These are phyloP conservation scores for Acanthopleura granulata DNA, from an alignment of 2,888 invertebrate genomes.

Conservation along the genomic window DNA sequence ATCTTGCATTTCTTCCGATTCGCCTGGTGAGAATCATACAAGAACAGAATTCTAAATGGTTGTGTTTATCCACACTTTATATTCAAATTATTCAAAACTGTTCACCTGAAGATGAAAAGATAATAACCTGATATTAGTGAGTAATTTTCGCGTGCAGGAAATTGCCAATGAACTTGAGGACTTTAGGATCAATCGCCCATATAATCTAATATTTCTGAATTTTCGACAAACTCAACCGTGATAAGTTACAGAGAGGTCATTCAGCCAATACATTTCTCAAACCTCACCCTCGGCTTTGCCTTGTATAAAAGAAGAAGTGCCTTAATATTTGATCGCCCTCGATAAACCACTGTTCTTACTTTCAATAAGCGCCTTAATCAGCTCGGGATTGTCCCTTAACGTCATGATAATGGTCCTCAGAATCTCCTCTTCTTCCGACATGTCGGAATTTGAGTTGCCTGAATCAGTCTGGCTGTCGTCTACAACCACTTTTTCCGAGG, in stretches of 20 bases:
- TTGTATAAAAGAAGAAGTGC: too few species aligned
- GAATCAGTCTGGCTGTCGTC: too few species aligned
- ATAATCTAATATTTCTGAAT: neutral
- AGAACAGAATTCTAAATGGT: neutral
- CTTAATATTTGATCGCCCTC: too few species aligned
- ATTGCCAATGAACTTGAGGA: too few species aligned
- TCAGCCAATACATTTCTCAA: too few species aligned
- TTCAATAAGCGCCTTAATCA: neutral
- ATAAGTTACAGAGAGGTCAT: neutral
- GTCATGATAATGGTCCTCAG: slow-evolving; percentile 3
- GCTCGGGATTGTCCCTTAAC: slow-evolving; percentile 10
- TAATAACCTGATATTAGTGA: too few species aligned
- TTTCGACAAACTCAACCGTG: neutral
- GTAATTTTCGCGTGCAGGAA: too few species aligned
- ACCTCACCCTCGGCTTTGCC: too few species aligned
- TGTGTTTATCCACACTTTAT: neutral
- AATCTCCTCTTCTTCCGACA: slow-evolving; percentile 13
- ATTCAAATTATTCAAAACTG: too few species aligned
- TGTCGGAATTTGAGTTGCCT: neutral
- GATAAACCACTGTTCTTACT: neutral
- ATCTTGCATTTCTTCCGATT: neutral
- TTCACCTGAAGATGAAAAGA: too few species aligned
- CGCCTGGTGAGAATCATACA: neutral
- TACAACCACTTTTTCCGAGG: too few species aligned
- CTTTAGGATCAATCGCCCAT: too few species aligned